Percentiles rank a stretch among this genome's conserved stretches.
These are phyloP conservation scores for Neodiprion virginianus DNA, from an alignment of 1,140 invertebrate genomes.

Conservation along the genomic window DNA sequence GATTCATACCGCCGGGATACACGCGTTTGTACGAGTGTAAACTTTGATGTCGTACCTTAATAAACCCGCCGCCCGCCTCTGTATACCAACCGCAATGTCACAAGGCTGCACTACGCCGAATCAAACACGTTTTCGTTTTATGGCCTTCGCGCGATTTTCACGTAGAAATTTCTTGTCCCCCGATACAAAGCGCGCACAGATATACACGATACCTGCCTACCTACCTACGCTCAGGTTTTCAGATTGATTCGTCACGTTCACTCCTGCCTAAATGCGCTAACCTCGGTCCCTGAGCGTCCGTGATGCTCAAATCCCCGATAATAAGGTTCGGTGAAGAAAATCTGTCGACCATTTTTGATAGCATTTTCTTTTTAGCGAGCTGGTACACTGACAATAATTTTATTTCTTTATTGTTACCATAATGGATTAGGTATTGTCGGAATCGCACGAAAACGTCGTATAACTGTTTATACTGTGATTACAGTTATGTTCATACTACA, in stretches of 20 bases:
- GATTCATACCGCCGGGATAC: not conserved
- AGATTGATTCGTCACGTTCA: not conserved
- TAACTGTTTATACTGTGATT: too few relatives aligned
- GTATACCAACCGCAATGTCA: not conserved
- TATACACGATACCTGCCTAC: not conserved
- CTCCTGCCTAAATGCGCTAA: too few relatives aligned
- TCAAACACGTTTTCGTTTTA: slow-evolving; percentile 3
- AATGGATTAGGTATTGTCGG: too few relatives aligned
- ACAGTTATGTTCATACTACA: too few relatives aligned
- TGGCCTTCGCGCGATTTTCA: slow-evolving; percentile 1
- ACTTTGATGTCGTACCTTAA: not conserved
- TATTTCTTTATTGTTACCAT: too few relatives aligned
- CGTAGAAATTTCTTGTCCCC: slow-evolving; percentile 2
- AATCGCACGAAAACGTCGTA: too few relatives aligned
- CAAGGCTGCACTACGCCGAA: not conserved
- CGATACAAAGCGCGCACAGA: not conserved
- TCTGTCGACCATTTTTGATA: too few relatives aligned
- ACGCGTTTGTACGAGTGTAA: not conserved
- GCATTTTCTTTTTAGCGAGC: too few relatives aligned
- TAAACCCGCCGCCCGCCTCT: not conserved
- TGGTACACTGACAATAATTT: too few relatives aligned
- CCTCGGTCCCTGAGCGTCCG: too few relatives aligned
- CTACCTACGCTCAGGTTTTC: not conserved
- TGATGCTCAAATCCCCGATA: too few relatives aligned
- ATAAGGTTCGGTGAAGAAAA: too few relatives aligned